Base-by-base conservation (phyloP, 2,113 vertebrate genomes). In the Peromyscus californicus region DNA sequence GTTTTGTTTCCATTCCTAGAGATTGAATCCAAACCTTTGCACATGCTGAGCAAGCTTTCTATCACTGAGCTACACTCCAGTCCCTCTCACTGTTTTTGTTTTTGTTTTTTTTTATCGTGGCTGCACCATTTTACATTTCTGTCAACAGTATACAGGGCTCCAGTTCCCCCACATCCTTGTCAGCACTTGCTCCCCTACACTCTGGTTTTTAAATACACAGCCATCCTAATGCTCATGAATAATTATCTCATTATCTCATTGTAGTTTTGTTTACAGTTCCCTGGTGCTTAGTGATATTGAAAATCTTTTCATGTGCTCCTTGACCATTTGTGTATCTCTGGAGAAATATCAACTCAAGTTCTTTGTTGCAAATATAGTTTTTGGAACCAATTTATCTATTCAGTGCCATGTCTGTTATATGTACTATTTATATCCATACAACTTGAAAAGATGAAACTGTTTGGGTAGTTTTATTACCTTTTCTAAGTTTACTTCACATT, bases 271-370 rank as follows among this genome's bases (percentile, higher is more conserved):
- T 70, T 90, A 78, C 12, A 78, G 48, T 78, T 78, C 74, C 17
- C 72, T 65, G 59, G 19, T 48, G 74, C 42, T 78, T 63, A 63
- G 69, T 78, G 74, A 78, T 36, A 45, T 1, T 48, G 74, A 63
- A 42, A 45, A 33, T 78, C 16, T 76, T 76, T 90, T 63, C 39
- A 24, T 90, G 89, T 78, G 51, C 59, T 79, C 48, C n/a, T 36
- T 80, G 70, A 33, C 48, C 57, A 36, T 70, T 90, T 80, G 36
- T 57, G 4, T 63, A 39, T 93, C 92, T 90, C 79, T 48, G 83
- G 79, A 83, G 45, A 90, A 93, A 90, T 74, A 26, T 42, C 92
- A 85, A 6, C 42, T 89, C 45, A 61, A 74, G 74, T 65, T 67
- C n/a, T 78, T 39, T 61, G 45, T 42, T 36, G 51, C 42, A 29